A percentile compares a stretch with the other conserved stretches of the same genome.
Evolutionary conservation across 2,888 invertebrate genomes (phyloP).

Genomic region (Gonocerus acuteangulatus): DNA sequence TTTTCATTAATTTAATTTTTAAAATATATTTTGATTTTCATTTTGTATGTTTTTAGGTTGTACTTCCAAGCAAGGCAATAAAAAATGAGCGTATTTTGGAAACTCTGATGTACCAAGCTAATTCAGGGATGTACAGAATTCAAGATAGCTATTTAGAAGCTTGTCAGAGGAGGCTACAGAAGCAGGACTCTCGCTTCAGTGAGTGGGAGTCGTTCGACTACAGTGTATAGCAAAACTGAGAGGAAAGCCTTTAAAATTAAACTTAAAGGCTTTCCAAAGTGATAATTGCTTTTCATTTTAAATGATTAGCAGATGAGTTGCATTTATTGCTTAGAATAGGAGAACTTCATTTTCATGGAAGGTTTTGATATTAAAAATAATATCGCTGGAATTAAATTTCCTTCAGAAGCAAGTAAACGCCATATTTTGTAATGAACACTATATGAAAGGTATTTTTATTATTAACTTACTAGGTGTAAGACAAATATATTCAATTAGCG

Average conservation of each 20-base stretch:
- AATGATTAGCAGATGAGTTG: background rate
- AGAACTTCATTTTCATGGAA: background rate
- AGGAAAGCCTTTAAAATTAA: constrained; percentile 6
- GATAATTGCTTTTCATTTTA: constrained; percentile 1
- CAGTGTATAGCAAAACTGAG: constrained; percentile 48
- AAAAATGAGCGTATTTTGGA: constrained; percentile 86
- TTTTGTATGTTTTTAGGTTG: constrained; percentile 59
- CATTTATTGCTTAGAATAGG: background rate
- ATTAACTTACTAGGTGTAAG: constrained; percentile 12
- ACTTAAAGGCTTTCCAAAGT: background rate
- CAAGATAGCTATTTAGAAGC: constrained; percentile 81
- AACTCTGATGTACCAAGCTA: constrained; percentile 87
- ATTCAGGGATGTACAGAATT: constrained; percentile 85
- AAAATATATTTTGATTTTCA: too few relatives aligned
- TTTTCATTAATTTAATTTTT: too few relatives aligned
- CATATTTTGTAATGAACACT: background rate
- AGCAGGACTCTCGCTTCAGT: constrained; percentile 79
- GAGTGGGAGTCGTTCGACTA: constrained; percentile 76
- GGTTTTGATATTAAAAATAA: background rate
- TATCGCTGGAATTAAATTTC: too few relatives aligned
- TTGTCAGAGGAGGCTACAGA: constrained; percentile 76
- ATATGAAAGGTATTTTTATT: constrained; percentile 12
- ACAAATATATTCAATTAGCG: background rate
- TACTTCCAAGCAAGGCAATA: constrained; percentile 84
- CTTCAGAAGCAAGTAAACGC: background rate